Base-by-base conservation (phyloP, 1,140 invertebrate genomes). In the Plectrocnemia conspersa region DNA sequence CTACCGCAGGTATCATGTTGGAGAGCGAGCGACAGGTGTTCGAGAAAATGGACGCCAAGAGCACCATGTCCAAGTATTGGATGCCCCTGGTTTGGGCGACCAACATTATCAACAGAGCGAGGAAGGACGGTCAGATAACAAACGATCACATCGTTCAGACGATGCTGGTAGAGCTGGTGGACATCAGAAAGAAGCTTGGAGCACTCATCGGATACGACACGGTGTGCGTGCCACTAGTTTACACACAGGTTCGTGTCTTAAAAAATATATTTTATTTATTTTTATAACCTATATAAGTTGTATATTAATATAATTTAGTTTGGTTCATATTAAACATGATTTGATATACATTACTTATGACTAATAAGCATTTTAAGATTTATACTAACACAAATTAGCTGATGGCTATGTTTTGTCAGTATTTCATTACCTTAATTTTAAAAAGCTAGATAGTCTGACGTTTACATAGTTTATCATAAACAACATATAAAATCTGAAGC, bases 191-290 rank as follows among this genome's bases (percentile, higher is more conserved):
- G 65, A 76, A 86, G 63, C 72, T 91, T 54, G 88, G 88, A 52
- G 83, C 84, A 41, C 76, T 92, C 3, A 91, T 91, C 61, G 88
- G 88, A 42, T 98, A 97, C 70, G 96, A 98, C 75, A 97, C 93
- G 64, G 93, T 98, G 62, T 95, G 90, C 68, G 93, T 98, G 56
- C 96, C 96, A 33, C 81, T 98, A 21, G 94, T 98, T 52, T 98
- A 98, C 71, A 98, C 94, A 47, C 94, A 98, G 88, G 95, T 94
- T 67, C 75, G 73, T 59, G n/a, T n/a, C n/a, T n/a, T 3, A 11
- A 10, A 40, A 5, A 2, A 1, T 59, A 47, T 27, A 49, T 41
- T 3, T 23, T 45, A 45, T 2, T n/a, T 45, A 29, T 48, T 29
- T 16, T 2, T 47, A 6, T 35, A 29, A 16, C 9, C 9, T 22